These are phyloP conservation scores for Pedicia rivosa DNA, from an alignment of 2,888 invertebrate species.

Conservation along the genomic window DNA sequence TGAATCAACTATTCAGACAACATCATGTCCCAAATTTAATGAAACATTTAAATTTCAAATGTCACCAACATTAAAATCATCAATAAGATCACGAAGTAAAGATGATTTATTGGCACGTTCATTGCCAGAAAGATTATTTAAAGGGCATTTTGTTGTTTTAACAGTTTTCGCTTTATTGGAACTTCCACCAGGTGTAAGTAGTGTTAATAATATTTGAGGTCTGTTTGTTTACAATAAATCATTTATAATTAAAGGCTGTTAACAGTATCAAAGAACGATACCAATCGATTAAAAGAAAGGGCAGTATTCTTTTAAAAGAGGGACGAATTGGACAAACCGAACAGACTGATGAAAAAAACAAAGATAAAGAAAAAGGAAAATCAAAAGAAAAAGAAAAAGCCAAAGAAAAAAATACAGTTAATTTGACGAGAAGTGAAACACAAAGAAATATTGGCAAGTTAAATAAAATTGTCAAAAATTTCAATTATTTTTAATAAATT, in stretches of 20 bases:
- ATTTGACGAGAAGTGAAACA: conserved; percentile 25
- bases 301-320: conserved; percentile 19
- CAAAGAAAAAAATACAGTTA: conserved; percentile 12
- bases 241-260: conserved; percentile 2
- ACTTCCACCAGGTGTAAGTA: conserved; percentile 24
- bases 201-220: background rate
- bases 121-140: conserved; percentile 25
- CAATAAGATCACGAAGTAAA: conserved; percentile 12
- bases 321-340: background rate
- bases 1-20: conserved; percentile 56
- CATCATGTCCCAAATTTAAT: conserved; percentile 67
- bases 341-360: background rate
- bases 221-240: background rate
- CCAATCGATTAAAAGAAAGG: conserved; percentile 21
- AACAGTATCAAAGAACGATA: conserved; percentile 8
- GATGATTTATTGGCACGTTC: conserved; percentile 8
- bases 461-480: background rate
- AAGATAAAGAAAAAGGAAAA: background rate
- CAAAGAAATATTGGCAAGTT: conserved; percentile 28
- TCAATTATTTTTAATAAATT: conserved; percentile 1
- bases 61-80: conserved; percentile 31
- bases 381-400: conserved; percentile 9
- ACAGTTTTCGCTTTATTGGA: conserved; percentile 30
- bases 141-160: conserved; percentile 30
- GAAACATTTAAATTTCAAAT: conserved; percentile 58